Percentiles rank a stretch among this genome's conserved stretches.
These are phyloP conservation scores for Coptodon rendalli DNA, from an alignment of 2,113 vertebrate genomes.

Conservation along the genomic window DNA sequence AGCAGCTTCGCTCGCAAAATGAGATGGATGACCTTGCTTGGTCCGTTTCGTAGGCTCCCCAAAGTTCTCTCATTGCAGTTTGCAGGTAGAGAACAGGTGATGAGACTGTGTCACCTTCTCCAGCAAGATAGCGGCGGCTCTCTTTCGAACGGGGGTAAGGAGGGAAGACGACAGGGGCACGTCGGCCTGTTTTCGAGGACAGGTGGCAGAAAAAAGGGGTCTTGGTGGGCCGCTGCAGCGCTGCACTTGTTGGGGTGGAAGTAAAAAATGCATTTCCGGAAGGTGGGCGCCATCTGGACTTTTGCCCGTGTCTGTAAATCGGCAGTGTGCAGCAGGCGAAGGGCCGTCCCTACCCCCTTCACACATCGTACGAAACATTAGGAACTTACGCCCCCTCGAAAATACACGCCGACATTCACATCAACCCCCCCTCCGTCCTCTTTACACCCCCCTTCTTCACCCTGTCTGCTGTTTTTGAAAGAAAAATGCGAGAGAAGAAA, in stretches of 20 bases:
- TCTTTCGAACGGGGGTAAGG: neutral
- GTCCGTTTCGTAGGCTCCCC: neutral
- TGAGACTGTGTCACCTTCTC: slow-evolving; percentile 31
- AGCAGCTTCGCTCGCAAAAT: slow-evolving; percentile 46
- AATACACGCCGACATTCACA: slow-evolving; percentile 11
- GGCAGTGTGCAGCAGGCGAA: slow-evolving; percentile 11
- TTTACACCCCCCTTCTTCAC: neutral
- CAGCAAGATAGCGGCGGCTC: neutral
- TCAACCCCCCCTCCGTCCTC: neutral
- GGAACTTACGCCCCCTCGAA: neutral
- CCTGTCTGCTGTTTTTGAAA: slow-evolving; percentile 52
- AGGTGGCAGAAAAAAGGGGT: neutral
- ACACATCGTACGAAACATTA: neutral
- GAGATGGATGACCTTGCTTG: slow-evolving; percentile 62
- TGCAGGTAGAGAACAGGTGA: slow-evolving; percentile 33
- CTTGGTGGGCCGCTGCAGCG: neutral
- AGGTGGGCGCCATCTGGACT: slow-evolving; percentile 58
- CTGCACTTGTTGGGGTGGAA: slow-evolving; percentile 43
- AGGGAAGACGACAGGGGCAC: neutral
- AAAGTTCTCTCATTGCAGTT: slow-evolving; percentile 11
- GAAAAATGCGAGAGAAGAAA: slow-evolving; percentile 49
- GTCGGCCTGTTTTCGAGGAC: neutral
- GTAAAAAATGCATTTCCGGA: slow-evolving; percentile 31
- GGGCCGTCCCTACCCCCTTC: neutral
- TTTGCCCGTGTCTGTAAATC: slow-evolving; percentile 40